Percentiles rank a stretch among this genome's conserved stretches.
These are phyloP conservation scores for Agonum fuliginosum DNA, from an alignment of 2,888 invertebrate species.

Conservation along the genomic window DNA sequence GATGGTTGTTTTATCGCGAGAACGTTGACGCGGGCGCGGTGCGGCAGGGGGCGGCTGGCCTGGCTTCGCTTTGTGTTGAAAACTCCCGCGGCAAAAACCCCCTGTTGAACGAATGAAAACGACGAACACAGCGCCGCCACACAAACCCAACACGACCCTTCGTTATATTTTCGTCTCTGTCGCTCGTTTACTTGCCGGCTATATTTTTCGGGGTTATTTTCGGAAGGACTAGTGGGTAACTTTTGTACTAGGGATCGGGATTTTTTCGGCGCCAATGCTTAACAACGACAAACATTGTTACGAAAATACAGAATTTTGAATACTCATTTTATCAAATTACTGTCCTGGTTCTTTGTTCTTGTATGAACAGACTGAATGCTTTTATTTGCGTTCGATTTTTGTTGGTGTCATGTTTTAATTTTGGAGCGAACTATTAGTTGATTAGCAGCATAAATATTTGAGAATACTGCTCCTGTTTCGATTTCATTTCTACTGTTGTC, in stretches of 20 bases:
- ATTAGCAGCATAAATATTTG: constrained; percentile 6
- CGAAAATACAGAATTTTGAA: too few species aligned
- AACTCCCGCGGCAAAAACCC: constrained; percentile 66
- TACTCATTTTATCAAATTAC: too few species aligned
- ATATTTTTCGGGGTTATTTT: constrained; percentile 29
- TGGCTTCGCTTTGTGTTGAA: constrained; percentile 61
- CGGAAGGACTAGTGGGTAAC: constrained; percentile 6
- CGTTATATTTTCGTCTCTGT: constrained; percentile 35
- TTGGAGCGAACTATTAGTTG: background rate
- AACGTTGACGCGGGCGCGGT: constrained; percentile 24
- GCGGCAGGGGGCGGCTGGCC: constrained; percentile 25
- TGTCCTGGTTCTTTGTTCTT: too few species aligned
- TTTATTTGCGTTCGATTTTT: background rate
- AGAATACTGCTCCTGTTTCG: constrained; percentile 2
- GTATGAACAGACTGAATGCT: background rate
- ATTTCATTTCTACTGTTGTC: constrained; percentile 27
- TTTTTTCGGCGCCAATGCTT: constrained; percentile 1
- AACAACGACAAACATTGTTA: background rate
- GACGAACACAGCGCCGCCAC: constrained; percentile 48
- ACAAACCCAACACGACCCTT: constrained; percentile 30
- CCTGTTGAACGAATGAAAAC: constrained; percentile 49
- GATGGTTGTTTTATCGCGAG: constrained; percentile 55
- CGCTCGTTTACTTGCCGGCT: constrained; percentile 7
- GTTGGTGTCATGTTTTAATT: background rate
- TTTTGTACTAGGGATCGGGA: constrained; percentile 17